Evolutionary conservation across 2,888 invertebrate genomes (phyloP).

Genomic region (Drosophila quinaria): DNA sequence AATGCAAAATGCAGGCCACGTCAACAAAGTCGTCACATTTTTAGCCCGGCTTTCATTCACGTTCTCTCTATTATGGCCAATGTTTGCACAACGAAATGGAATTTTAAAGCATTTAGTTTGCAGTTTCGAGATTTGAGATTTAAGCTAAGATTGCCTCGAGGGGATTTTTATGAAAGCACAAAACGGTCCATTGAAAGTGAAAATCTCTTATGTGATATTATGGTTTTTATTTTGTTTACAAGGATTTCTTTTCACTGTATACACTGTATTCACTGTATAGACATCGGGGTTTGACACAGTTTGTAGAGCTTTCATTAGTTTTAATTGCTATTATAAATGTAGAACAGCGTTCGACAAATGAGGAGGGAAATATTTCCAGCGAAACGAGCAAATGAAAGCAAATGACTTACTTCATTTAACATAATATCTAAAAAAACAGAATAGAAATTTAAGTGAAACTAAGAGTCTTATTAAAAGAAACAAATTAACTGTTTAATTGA

Average conservation of each 20-base stretch:
- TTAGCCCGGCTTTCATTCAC: slow-evolving; percentile 18
- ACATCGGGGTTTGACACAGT: slow-evolving; percentile 44
- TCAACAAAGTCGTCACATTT: slow-evolving; percentile 30
- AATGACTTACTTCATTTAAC: too few relatives aligned
- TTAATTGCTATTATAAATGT: slow-evolving; percentile 37
- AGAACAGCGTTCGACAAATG: slow-evolving; percentile 17
- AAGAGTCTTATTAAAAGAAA: too few relatives aligned
- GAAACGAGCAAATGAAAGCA: neutral
- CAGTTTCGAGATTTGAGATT: slow-evolving; percentile 9
- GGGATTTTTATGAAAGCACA: slow-evolving; percentile 1
- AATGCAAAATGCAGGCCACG: slow-evolving; percentile 46
- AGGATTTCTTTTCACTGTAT: slow-evolving; percentile 29
- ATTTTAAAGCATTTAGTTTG: slow-evolving; percentile 43
- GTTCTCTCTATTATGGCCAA: neutral
- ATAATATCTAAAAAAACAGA: too few relatives aligned
- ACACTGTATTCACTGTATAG: neutral
- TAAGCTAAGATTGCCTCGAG: slow-evolving; percentile 8
- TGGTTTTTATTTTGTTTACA: slow-evolving; percentile 6
- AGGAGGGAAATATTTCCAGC: neutral
- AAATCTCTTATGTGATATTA: slow-evolving; percentile 1
- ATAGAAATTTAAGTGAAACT: too few relatives aligned
- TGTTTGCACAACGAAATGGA: slow-evolving; percentile 55
- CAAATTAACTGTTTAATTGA: too few relatives aligned
- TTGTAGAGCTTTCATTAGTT: slow-evolving; percentile 49
- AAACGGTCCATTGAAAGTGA: slow-evolving; percentile 24